Conservation (phyloP, 2,888 invertebrate genomes). For the Eupithecia centaureata region DNA sequence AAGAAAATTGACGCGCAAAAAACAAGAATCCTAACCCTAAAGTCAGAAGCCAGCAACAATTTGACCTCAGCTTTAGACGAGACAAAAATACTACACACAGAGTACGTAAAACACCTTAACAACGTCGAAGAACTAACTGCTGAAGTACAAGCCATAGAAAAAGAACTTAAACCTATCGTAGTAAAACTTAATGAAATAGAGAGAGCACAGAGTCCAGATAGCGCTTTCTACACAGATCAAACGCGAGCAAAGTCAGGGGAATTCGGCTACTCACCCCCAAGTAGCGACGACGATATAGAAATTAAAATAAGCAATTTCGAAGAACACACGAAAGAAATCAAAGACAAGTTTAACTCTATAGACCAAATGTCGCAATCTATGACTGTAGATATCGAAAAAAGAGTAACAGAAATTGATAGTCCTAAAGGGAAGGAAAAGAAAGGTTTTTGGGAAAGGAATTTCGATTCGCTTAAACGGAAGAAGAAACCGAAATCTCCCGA, state of each 20-base stretch:
- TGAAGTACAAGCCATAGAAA: slow-evolving; percentile 86
- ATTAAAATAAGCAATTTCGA: slow-evolving; percentile 67
- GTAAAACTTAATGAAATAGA: slow-evolving; percentile 73
- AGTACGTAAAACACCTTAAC: slow-evolving; percentile 76
- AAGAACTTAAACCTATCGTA: slow-evolving; percentile 83
- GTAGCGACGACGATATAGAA: slow-evolving; percentile 77
- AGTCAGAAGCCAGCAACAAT: slow-evolving; percentile 86
- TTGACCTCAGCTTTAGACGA: slow-evolving; percentile 87
- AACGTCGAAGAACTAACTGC: slow-evolving; percentile 87
- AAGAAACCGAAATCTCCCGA: slow-evolving; percentile 75
- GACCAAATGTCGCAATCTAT: slow-evolving; percentile 83
- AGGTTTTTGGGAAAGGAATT: slow-evolving; percentile 82
- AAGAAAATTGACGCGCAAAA: slow-evolving; percentile 87
- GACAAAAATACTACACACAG: slow-evolving; percentile 87
- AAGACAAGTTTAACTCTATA: slow-evolving; percentile 79
- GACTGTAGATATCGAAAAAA: slow-evolving; percentile 78
- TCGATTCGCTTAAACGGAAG: slow-evolving; percentile 79
- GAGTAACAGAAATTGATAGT: slow-evolving; percentile 69
- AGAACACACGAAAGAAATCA: slow-evolving; percentile 72
- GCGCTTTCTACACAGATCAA: slow-evolving; percentile 83
- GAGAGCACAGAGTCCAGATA: slow-evolving; percentile 76
- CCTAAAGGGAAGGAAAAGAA: slow-evolving; percentile 79
- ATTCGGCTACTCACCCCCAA: slow-evolving; percentile 78
- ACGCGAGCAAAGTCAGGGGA: slow-evolving; percentile 79
- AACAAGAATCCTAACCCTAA: slow-evolving; percentile 85